Conservation (phyloP, 2,113 vertebrate genomes). For the Crotalus helleri region DNA sequence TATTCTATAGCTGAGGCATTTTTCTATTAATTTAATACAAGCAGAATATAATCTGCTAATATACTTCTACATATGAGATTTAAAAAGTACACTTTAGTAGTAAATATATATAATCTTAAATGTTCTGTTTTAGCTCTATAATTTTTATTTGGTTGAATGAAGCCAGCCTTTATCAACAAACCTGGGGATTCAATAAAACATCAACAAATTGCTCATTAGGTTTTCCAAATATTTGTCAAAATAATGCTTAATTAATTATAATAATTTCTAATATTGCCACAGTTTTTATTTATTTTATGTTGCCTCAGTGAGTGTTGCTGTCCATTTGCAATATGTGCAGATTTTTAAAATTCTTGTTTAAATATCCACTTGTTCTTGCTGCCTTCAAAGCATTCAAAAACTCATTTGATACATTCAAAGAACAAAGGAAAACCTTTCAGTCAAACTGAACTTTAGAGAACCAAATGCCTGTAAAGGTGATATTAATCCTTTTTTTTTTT, state of each 20-base stretch:
- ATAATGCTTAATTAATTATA: neutral
- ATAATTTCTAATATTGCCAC: neutral
- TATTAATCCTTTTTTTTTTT: neutral
- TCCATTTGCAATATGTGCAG: neutral
- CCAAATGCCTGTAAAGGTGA: constrained; percentile 13
- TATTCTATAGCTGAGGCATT: neutral
- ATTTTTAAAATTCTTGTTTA: neutral
- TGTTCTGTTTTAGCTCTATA: neutral
- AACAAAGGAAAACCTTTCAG: neutral
- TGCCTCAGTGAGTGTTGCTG: neutral
- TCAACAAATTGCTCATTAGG: neutral
- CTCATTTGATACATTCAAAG: neutral
- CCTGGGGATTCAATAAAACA: neutral
- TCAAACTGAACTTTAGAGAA: neutral
- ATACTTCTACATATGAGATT: neutral
- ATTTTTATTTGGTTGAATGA: neutral
- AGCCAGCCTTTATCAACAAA: neutral
- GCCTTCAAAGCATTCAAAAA: neutral
- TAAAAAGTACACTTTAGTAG: neutral
- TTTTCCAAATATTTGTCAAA: neutral
- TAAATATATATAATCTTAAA: neutral
- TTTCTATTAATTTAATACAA: neutral
- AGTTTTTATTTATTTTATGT: neutral
- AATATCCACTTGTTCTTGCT: neutral
- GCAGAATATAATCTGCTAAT: neutral